These are phyloP conservation scores for Neocrepidodera transversa DNA, from an alignment of 2,888 invertebrate species.

Conservation along the genomic window DNA sequence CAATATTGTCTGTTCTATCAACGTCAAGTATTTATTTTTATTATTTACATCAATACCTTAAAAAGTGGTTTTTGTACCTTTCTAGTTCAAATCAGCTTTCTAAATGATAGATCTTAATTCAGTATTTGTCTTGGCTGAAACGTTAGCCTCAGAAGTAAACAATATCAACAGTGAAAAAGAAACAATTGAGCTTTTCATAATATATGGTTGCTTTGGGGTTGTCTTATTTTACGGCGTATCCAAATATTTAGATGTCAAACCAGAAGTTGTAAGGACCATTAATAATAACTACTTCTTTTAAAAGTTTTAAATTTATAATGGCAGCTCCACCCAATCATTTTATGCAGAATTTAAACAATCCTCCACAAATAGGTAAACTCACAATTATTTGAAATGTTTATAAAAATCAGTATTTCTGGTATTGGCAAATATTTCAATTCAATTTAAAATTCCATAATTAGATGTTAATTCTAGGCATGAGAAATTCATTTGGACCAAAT, in stretches of 20 bases:
- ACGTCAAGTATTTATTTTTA: not conserved
- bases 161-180: constrained; percentile 38
- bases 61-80: not conserved
- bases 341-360: constrained; percentile 70
- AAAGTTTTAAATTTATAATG: constrained; percentile 61
- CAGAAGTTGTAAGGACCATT: constrained; percentile 35
- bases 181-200: constrained; percentile 39
- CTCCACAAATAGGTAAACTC: constrained; percentile 61
- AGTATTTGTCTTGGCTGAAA: constrained; percentile 37
- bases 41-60: not conserved
- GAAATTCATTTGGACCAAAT: constrained; percentile 63
- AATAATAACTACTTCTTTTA: constrained; percentile 39
- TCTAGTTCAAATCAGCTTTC: not conserved
- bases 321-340: constrained; percentile 78
- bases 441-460: no score
- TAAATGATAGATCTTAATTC: constrained; percentile 42
- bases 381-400: no score
- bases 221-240: constrained; percentile 39
- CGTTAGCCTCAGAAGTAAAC: constrained; percentile 38
- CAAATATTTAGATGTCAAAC: constrained; percentile 39
- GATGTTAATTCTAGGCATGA: constrained; percentile 32
- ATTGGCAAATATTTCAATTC: no score
- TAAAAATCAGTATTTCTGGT: no score
- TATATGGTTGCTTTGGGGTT: constrained; percentile 40
- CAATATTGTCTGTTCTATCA: no score